phyloP scores from a whole-genome alignment of 2,888 invertebrate species.

The Standfussiana lucernea region DNA sequence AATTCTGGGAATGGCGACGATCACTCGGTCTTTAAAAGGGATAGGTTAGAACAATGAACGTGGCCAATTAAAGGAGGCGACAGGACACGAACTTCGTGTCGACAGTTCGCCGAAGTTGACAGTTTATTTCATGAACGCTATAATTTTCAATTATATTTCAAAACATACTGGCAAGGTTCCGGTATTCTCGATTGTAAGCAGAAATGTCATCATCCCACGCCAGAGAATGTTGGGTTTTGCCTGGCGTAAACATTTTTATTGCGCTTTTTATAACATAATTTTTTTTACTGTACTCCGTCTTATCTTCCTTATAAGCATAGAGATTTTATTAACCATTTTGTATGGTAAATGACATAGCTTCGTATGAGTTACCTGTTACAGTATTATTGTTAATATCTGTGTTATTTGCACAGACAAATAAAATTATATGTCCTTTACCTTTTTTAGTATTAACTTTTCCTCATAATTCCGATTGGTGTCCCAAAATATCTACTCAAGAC shows the following conservation, averaged over 20 bases:
- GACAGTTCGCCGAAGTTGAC: conserved; percentile 78
- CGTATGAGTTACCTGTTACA: neutral
- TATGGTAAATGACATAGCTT: conserved; percentile 2
- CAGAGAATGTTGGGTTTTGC: conserved; percentile 64
- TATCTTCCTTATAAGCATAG: conserved; percentile 31
- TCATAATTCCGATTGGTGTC: neutral
- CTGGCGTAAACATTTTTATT: conserved; percentile 69
- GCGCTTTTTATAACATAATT: conserved; percentile 61
- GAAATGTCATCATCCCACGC: conserved; percentile 78
- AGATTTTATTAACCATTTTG: conserved; percentile 36
- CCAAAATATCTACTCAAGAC: neutral
- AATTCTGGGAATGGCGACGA: conserved; percentile 74
- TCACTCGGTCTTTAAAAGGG: conserved; percentile 76
- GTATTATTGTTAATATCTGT: neutral
- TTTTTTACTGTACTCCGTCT: conserved; percentile 46
- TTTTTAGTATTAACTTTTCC: neutral
- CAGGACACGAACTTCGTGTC: conserved; percentile 83
- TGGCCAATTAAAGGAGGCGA: conserved; percentile 84
- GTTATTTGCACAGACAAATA: neutral
- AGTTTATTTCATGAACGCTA: conserved; percentile 80
- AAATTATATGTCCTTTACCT: neutral
- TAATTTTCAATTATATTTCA: conserved; percentile 84
- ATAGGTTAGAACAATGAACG: conserved; percentile 79
- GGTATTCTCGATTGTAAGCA: conserved; percentile 72
- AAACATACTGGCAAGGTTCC: conserved; percentile 73